Evolutionary conservation across 1,140 invertebrate genomes (phyloP), one percentile per base, ranked within the genome.

Genomic region (Drosophila yakuba): DNA sequence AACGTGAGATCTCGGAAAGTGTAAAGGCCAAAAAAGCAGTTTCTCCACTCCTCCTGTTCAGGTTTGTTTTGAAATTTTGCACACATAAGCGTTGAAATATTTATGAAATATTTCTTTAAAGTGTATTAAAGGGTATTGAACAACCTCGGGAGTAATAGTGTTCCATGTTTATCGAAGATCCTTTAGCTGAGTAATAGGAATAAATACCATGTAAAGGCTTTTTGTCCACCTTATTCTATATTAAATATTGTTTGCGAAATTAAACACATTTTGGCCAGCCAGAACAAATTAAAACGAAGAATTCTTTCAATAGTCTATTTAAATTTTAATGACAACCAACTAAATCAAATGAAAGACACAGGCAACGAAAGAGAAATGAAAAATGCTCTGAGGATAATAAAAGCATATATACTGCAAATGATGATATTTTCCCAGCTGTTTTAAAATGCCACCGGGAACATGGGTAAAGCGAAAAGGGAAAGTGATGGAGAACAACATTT

Each of bases 351-450:
- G 12, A 36, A 47, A 68, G 35, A 11, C 15, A 14, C 20, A 25
- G 45, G 20, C 47, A 50, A 58, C 14, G 41, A 66, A 57, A 35
- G 39, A 17, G 50, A 66, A 55, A 48, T 48, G 39, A 60, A 28
- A 81, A 55, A 71, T 63, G 61, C 41, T 39, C 15, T 45, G 56
- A 12, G 60, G 45, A 60, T 58, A 43, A 54, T 64, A 71, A 81
- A 71, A 43, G 41, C 28, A 67, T 4, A 68, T 67, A 55, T 44
- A 55, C 47, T 67, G 41, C 43, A 35, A 14, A 59, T 58, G 35
- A 59, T 58, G 35, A 62, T 52, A 48, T 61, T 72, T 61, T 38
- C 43, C 48, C 74, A 83, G 71, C 64, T 83, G 71, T 62, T 64
- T 72, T 48, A 0, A 50, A 69, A 69, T 71, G 36, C 35, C 50